Evolutionary conservation across 2,113 vertebrate genomes (phyloP), one percentile per base, ranked within the genome.

Genomic region (Oryzias curvinotus): DNA sequence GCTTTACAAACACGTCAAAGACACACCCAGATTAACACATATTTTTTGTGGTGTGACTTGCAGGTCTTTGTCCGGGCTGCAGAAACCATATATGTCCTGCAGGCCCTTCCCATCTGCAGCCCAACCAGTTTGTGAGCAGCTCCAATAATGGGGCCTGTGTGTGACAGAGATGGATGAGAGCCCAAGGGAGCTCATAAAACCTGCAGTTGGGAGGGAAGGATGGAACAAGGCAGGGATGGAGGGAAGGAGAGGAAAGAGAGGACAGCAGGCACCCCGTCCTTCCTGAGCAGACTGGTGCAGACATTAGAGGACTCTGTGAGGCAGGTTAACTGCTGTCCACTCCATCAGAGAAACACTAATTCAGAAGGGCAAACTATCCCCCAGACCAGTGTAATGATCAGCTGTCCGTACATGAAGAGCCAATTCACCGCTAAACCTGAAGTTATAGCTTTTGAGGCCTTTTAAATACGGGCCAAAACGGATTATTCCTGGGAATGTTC

Each of bases 121-220:
- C 80, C 73, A 56, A 85, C 85, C 87, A 84, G 86, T 90, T 86
- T 84, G 77, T 81, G 80, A 88, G 84, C 84, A 81, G 88, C 80
- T 84, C 82, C 89, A 91, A 90, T 92, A 91, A 92, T 90, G 89
- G 90, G 87, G 85, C 88, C 87, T 89, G 89, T 91, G 89, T 91
- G 89, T 91, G 91, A 92, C 90, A 91, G 84, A 92, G 91, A 92
- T 91, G 90, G 91, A 92, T 92, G 87, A 85, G 90, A 91, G 90
- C 90, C 90, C 91, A 92, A 77, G 90, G 91, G 91, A 92, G 80
- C 91, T 91, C 87, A 92, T 92, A 91, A 92, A 92, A 92, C 85
- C 91, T 91, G 86, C 85, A 90, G 85, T 45, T 23, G 81, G 82
- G 81, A 85, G 85, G 76, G 75, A 82, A 76, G 66, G 73, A 78